Percentiles rank a stretch among this genome's conserved stretches.
These are phyloP conservation scores for Diabrotica undecimpunctata DNA, from an alignment of 1,140 invertebrate species.

Conservation along the genomic window DNA sequence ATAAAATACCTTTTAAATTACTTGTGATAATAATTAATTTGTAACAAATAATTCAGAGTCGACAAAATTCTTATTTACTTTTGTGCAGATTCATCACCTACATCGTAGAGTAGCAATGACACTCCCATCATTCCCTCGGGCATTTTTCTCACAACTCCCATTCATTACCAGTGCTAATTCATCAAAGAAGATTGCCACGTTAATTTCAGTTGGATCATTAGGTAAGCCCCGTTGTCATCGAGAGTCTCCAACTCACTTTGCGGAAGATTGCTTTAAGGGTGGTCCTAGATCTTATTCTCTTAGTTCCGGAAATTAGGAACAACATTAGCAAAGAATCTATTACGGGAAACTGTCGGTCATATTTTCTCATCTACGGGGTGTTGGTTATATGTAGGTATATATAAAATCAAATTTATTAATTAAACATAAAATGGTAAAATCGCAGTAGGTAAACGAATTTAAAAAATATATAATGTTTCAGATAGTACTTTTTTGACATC, in stretches of 20 bases:
- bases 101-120: background rate
- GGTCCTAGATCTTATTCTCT: background rate
- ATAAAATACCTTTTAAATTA: too few relatives aligned
- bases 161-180: constrained; percentile 27
- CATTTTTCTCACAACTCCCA: constrained; percentile 18
- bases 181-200: constrained; percentile 33
- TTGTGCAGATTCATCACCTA: background rate
- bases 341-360: constrained; percentile 3
- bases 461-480: too few relatives aligned
- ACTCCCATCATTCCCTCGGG: background rate
- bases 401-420: too few relatives aligned
- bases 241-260: constrained; percentile 15
- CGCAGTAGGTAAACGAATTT: too few relatives aligned
- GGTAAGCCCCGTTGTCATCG: constrained; percentile 34
- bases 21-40: too few relatives aligned
- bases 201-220: constrained; percentile 34
- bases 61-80: background rate
- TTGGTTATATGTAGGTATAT: too few relatives aligned
- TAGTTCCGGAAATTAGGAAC: constrained; percentile 16
- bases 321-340: constrained; percentile 16
- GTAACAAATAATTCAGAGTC: too few relatives aligned
- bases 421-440: too few relatives aligned
- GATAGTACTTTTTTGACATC: too few relatives aligned
- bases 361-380: background rate
- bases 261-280: constrained; percentile 14